phyloP scores from a whole-genome alignment of 2,888 invertebrate species.

The Megastigmus dorsalis region DNA sequence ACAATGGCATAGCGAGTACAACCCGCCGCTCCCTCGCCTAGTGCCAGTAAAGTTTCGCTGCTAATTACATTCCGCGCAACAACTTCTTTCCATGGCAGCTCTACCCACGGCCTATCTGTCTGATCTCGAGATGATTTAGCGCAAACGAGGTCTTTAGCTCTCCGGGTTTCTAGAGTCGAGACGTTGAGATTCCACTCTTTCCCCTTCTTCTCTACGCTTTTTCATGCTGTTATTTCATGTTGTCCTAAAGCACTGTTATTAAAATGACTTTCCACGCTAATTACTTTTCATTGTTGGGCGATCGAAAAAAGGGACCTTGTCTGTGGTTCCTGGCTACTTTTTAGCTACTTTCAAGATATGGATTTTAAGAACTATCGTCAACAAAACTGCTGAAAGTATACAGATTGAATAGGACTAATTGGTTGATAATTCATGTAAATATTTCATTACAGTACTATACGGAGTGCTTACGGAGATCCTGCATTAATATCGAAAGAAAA shows the following conservation, averaged over 20 bases:
- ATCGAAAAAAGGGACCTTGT: conserved; percentile 10
- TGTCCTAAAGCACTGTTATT: conserved; percentile 13
- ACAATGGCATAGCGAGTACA: conserved; percentile 27
- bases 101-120: conserved; percentile 11
- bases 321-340: too few relatives aligned
- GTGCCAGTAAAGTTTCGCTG: conserved; percentile 32
- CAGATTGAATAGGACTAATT: too few relatives aligned
- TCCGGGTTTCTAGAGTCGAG: conserved; percentile 31
- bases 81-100: conserved; percentile 46
- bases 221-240: conserved; percentile 8
- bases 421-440: too few relatives aligned
- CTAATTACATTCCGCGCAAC: conserved; percentile 53
- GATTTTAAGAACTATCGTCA: too few relatives aligned
- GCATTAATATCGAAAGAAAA: too few relatives aligned
- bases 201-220: not conserved
- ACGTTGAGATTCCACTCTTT: not conserved
- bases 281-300: conserved; percentile 26
- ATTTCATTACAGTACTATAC: too few relatives aligned
- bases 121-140: conserved; percentile 52
- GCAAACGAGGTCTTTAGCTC: conserved; percentile 55
- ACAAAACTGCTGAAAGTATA: too few relatives aligned
- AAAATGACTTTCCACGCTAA: conserved; percentile 25
- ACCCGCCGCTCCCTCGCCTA: not conserved
- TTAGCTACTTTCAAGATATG: too few relatives aligned
- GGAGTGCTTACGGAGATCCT: too few relatives aligned